A percentile compares a stretch with the other conserved stretches of the same genome.
These are phyloP conservation scores for Smutsia temminckii DNA, from an alignment of 2,797 vertebrate species.

Conservation along the genomic window DNA sequence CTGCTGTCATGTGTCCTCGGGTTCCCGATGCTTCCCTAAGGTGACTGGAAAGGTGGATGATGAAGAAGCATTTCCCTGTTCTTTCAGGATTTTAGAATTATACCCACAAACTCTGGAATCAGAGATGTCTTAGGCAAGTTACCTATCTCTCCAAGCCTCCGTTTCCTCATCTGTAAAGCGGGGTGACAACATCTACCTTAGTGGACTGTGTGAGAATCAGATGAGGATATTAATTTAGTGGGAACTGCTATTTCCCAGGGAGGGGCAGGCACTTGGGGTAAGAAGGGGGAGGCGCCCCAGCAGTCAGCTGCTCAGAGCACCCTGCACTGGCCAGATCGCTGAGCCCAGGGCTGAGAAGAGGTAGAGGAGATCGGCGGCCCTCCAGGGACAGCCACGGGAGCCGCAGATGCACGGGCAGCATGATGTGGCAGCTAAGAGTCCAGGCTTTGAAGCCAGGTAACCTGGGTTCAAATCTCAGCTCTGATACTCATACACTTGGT, in stretches of 20 bases:
- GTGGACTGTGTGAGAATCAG: not conserved
- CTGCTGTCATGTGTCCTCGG: rapidly evolving
- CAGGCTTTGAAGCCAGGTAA: not conserved
- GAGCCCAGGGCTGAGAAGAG: not conserved
- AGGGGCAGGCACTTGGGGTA: not conserved
- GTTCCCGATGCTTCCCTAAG: not conserved
- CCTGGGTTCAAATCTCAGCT: not conserved
- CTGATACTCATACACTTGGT: not conserved
- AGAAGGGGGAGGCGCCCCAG: not conserved
- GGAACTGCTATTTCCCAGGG: not conserved
- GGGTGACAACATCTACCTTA: not conserved
- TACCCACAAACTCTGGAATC: too few species aligned
- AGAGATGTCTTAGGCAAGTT: not conserved
- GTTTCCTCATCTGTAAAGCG: not conserved
- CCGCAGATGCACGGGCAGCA: not conserved
- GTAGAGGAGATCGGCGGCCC: rapidly evolving
- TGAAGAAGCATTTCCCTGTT: not conserved
- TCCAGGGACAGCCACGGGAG: not conserved
- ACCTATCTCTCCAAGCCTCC: not conserved
- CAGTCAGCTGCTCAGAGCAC: rapidly evolving
- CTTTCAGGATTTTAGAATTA: not conserved
- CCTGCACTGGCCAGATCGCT: not conserved
- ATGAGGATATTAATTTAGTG: not conserved
- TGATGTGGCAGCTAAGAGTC: not conserved
- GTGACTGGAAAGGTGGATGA: not conserved